phyloP scores from a whole-genome alignment of 37 sponge, comb jelly and placozoan species.

The Trichoplax adhaerens region DNA sequence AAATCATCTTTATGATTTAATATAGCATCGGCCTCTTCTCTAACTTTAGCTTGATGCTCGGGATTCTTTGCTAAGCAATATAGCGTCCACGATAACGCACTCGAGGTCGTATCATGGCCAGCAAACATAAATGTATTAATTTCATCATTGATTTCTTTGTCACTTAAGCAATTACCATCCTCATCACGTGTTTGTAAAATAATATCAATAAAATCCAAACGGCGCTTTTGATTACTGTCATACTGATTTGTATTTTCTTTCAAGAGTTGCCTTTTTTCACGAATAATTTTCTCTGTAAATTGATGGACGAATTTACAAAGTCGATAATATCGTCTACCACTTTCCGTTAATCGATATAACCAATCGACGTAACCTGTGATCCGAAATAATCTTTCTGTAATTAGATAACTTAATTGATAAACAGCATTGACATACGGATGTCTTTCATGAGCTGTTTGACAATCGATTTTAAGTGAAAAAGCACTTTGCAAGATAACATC shows the following conservation, averaged over 20 bases:
- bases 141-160: slow-evolving; percentile 65
- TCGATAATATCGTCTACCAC: no score
- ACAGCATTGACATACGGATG: neutral
- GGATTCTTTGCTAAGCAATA: slow-evolving; percentile 5
- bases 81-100: slow-evolving; percentile 10
- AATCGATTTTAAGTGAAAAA: neutral
- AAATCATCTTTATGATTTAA: no score
- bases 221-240: no score
- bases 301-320: no score
- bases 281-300: neutral
- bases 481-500: slow-evolving; percentile 3
- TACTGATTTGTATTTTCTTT: neutral
- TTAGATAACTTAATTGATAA: neutral
- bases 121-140: slow-evolving; percentile 90
- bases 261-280: no score
- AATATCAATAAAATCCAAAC: slow-evolving; percentile 4
- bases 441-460: neutral
- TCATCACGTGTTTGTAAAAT: slow-evolving; percentile 22
- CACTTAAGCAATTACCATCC: slow-evolving; percentile 35
- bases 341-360: no score
- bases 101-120: slow-evolving; percentile 85
- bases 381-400: no score
- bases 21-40: no score
- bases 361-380: no score
- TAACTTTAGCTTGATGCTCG: neutral